Conservation (phyloP, 2,797 vertebrate species). For the Pristis pectinata region DNA sequence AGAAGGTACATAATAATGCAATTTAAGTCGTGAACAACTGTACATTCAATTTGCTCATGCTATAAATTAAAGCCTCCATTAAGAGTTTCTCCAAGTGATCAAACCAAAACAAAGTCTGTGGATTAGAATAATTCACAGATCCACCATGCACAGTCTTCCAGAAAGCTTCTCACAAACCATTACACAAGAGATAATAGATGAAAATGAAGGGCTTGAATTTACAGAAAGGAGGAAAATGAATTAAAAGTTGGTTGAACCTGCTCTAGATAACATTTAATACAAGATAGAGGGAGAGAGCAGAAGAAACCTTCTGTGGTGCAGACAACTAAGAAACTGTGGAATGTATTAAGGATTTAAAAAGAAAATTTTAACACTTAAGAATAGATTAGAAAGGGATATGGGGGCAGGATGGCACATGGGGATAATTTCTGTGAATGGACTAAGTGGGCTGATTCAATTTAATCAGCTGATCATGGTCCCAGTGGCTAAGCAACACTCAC, state of each 20-base stretch:
- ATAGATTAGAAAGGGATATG: not conserved
- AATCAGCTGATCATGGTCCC: not conserved
- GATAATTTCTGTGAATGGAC: not conserved
- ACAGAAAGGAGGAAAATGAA: not conserved
- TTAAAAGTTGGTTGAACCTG: not conserved
- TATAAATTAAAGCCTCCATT: not conserved
- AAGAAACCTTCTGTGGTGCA: not conserved
- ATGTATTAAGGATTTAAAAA: not conserved
- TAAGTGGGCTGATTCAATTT: not conserved
- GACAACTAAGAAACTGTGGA: not conserved
- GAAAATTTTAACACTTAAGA: not conserved
- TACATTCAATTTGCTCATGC: not conserved
- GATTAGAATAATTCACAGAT: not conserved
- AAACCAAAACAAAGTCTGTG: not conserved
- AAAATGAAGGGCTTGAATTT: not conserved
- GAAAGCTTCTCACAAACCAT: not conserved
- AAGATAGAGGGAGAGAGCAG: no score
- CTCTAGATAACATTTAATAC: no score
- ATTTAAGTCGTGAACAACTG: slow-evolving; percentile 27
- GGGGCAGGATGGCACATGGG: not conserved
- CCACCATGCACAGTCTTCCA: not conserved
- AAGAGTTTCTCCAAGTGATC: not conserved
- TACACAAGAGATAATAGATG: not conserved
- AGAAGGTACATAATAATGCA: not conserved
- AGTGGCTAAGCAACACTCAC: no score